A percentile compares a stretch with the other conserved stretches of the same genome.
These are phyloP conservation scores for Pitta sordida DNA, from an alignment of 2,113 vertebrate species.

Conservation along the genomic window DNA sequence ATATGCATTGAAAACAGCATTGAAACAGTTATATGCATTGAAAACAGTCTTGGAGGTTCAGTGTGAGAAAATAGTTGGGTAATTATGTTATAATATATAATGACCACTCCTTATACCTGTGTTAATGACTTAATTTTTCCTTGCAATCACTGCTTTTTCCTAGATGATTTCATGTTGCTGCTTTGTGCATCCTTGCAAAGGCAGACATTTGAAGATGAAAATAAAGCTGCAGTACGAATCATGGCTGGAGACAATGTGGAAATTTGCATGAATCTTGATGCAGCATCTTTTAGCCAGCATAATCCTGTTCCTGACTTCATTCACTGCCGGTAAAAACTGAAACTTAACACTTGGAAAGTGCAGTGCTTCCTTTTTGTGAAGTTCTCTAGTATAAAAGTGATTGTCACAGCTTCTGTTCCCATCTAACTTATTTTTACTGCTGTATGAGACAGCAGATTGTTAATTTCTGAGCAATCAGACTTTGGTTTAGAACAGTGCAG, in stretches of 20 bases:
- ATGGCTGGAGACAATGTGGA: slow-evolving; percentile 97
- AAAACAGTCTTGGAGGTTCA: not conserved
- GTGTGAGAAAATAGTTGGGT: not conserved
- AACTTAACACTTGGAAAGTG: not conserved
- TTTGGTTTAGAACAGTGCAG: not conserved
- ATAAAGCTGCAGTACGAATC: slow-evolving; percentile 87
- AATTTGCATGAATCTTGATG: slow-evolving; percentile 95
- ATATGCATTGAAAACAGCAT: not conserved
- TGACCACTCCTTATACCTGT: not conserved
- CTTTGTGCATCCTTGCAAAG: slow-evolving; percentile 94
- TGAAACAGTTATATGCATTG: not conserved
- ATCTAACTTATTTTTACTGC: not conserved
- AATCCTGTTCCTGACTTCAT: slow-evolving; percentile 98
- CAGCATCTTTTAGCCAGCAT: slow-evolving; percentile 92
- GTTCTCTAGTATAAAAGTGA: not conserved
- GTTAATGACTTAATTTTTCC: not conserved
- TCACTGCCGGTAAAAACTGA: slow-evolving; percentile 86
- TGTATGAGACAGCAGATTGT: not conserved
- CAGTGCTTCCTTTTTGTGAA: not conserved
- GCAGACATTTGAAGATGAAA: slow-evolving; percentile 95
- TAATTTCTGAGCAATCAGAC: not conserved
- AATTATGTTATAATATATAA: not conserved
- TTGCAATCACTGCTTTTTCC: not conserved
- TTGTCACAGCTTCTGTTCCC: not conserved
- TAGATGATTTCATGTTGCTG: slow-evolving; percentile 96